Evolutionary conservation across 2,797 vertebrate species (phyloP), one percentile per base, ranked within the genome.

Genomic region (Leptatherina wallacei): DNA sequence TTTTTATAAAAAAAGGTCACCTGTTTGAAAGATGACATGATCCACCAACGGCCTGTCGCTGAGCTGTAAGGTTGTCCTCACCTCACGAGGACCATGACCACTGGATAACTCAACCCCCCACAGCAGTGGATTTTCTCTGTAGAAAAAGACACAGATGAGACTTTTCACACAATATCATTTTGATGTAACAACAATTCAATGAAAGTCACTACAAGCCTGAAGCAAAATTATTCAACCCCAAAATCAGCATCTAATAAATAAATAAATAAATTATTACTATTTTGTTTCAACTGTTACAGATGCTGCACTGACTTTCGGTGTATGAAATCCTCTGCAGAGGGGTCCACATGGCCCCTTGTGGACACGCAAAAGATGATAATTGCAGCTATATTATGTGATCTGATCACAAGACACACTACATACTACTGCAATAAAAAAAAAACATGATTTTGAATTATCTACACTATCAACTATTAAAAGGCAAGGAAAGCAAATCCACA

Each of bases 51-150:
- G 86, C 65, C 69, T 92, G 80, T 95, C 92, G 57, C 95, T 97
- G 71, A 98, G 90, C 83, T 96, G 95, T 90, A 96, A 94, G 0
- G 86, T 82, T 0, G 98, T 99, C 85, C 91, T 96, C 65, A 97
- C 94, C 81, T 96, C 96, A 77, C 94, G 95, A 27, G 84, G 82
- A 27, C 96, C 93, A 0, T 95, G 95, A 29, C 96, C 95, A 75
- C 96, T 96, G 22, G 90, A 94, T 64, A 99, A 91, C 68, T 98
- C 96, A 24, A 96, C 94, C 60, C 93, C 94, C 98, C 98, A 99
- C 16, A 93, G 56, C 16, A 95, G 80, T 1, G 97, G 96, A 49
- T 95, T 91, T 80, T 95, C 95, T 66, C 98, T 99, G 83, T 79
- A 2, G 55, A 22, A 33, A 55, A 33, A 56, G 8, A 84, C 80